Evolutionary conservation across 2,797 vertebrate genomes (phyloP).

Genomic region (Stomatorhinus walkeri): DNA sequence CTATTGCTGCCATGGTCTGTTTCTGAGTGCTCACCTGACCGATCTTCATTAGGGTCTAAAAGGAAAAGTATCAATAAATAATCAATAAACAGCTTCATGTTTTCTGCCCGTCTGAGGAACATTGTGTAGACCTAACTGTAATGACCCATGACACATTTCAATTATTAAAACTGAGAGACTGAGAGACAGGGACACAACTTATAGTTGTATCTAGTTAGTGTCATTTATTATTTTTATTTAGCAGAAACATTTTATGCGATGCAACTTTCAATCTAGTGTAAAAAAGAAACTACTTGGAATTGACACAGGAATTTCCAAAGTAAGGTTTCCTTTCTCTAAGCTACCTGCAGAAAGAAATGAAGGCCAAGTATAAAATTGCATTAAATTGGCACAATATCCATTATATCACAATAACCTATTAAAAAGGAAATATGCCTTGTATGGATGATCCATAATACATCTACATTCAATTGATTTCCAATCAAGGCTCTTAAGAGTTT

Average conservation of each 20-base stretch:
- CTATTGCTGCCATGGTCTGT: slow-evolving; percentile 74
- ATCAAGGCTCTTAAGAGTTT: background rate
- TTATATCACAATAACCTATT: background rate
- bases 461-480: background rate
- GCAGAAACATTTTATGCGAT: background rate
- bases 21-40: slow-evolving; percentile 64
- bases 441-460: background rate
- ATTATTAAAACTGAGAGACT: background rate
- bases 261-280: background rate
- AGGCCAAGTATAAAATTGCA: background rate
- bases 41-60: slow-evolving; percentile 73
- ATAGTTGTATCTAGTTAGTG: background rate
- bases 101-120: background rate
- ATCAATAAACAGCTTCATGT: background rate
- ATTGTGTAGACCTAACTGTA: background rate
- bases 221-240: background rate
- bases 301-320: background rate
- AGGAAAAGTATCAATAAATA: slow-evolving; percentile 15
- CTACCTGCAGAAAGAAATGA: background rate
- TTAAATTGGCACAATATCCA: background rate
- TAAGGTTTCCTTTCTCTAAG: background rate
- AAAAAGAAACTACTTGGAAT: background rate
- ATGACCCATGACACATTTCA: background rate
- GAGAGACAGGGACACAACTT: background rate
- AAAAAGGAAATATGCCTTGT: background rate